These are phyloP conservation scores for Netelia virgata DNA, from an alignment of 2,888 invertebrate genomes.

Conservation along the genomic window DNA sequence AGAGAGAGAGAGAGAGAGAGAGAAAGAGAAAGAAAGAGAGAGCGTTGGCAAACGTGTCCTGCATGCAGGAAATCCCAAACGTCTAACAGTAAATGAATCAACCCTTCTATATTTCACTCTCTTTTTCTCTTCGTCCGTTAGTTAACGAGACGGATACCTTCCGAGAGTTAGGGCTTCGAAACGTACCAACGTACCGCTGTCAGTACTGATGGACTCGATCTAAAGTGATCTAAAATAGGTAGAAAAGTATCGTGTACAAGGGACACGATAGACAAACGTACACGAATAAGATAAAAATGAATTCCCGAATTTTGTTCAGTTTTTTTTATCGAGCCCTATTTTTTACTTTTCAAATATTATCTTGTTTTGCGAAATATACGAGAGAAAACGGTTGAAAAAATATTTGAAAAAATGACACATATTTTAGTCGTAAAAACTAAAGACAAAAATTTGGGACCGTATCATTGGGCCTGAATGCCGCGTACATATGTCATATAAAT, in stretches of 20 bases:
- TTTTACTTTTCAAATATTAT: no score
- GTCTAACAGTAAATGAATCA: slow-evolving; percentile 50
- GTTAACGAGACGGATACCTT: slow-evolving; percentile 7
- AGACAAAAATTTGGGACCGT: no score
- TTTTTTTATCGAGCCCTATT: no score
- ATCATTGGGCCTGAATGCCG: no score
- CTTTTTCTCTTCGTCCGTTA: not conserved
- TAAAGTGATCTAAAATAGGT: not conserved
- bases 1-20: slow-evolving; percentile 9
- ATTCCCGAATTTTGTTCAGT: no score
- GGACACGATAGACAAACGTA: not conserved
- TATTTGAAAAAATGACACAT: no score
- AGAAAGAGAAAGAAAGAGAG: slow-evolving; percentile 14
- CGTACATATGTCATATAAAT: not conserved
- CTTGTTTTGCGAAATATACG: no score
- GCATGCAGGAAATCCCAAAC: slow-evolving; percentile 50
- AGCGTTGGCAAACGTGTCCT: slow-evolving; percentile 51
- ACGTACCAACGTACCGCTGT: not conserved
- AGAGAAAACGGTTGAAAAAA: no score
- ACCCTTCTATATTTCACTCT: slow-evolving; percentile 19
- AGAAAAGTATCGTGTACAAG: not conserved
- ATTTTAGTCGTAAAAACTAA: no score
- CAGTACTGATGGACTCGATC: not conserved
- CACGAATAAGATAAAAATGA: no score
- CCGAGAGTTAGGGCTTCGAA: slow-evolving; percentile 2